phyloP scores from a whole-genome alignment of 2,888 invertebrate genomes.

The Punctoribates punctum region DNA sequence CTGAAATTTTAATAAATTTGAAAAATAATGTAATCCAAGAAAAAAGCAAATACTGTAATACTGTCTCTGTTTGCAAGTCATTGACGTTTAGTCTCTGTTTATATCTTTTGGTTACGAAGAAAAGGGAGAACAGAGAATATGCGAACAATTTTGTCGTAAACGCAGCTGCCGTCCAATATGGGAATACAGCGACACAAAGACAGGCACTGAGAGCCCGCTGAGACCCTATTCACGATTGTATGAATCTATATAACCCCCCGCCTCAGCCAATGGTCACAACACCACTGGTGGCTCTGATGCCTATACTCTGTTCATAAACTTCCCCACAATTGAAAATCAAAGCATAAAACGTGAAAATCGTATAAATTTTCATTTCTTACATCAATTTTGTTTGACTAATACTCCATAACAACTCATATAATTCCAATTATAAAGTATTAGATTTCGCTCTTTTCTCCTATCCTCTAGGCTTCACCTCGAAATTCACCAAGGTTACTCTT shows the following conservation, averaged over 20 bases:
- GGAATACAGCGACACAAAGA: not conserved
- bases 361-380: conserved; percentile 8
- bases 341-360: not conserved
- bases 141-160: conserved; percentile 8
- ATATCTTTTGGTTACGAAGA: not conserved
- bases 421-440: no score
- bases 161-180: conserved; percentile 16
- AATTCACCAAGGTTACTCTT: no score
- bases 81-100: conserved; percentile 24
- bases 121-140: not conserved
- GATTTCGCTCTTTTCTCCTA: not conserved
- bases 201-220: not conserved
- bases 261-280: not conserved
- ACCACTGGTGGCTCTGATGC: not conserved
- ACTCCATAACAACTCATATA: not conserved
- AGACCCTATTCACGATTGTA: not conserved
- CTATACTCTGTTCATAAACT: not conserved
- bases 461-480: no score
- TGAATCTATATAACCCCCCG: not conserved
- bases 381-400: conserved; percentile 16
- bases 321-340: not conserved
- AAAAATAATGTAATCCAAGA: not conserved
- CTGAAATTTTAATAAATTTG: no score
- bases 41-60: not conserved
- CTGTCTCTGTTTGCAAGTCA: conserved; percentile 6